Evolutionary conservation across 1,140 invertebrate genomes (phyloP).

Genomic region (Drosophila cardini): DNA sequence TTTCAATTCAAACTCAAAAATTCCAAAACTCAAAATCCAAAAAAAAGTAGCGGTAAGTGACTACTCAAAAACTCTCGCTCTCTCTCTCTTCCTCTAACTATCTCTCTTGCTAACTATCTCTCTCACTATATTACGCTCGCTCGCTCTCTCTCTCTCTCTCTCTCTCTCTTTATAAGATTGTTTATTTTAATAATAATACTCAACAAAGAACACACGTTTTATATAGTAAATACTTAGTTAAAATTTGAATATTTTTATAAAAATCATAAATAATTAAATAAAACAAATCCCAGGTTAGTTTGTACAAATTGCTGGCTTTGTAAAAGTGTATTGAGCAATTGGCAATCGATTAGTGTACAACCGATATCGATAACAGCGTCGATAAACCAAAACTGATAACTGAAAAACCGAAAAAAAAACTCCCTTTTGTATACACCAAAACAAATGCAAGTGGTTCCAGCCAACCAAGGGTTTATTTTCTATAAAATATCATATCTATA

Average conservation of each 20-base stretch:
- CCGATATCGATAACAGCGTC: slow-evolving; percentile 43
- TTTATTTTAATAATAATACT: slow-evolving; percentile 46
- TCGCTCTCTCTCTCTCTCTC: slow-evolving; percentile 35
- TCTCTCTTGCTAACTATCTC: slow-evolving; percentile 65
- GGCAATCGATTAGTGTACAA: slow-evolving; percentile 41
- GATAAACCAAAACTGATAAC: slow-evolving; percentile 41
- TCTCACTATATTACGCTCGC: slow-evolving; percentile 61
- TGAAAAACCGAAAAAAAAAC: too few relatives aligned
- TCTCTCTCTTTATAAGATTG: slow-evolving; percentile 41
- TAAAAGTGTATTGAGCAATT: slow-evolving; percentile 45
- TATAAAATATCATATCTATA: slow-evolving; percentile 29
- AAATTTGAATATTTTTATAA: slow-evolving; percentile 14
- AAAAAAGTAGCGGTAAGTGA: slow-evolving; percentile 75
- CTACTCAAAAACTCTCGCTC: slow-evolving; percentile 62
- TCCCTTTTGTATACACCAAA: slow-evolving; percentile 39
- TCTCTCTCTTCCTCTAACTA: slow-evolving; percentile 58
- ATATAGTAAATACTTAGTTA: slow-evolving; percentile 27
- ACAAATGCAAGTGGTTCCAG: slow-evolving; percentile 67
- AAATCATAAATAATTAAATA: too few relatives aligned
- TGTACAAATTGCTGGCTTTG: slow-evolving; percentile 58
- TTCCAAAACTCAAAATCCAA: slow-evolving; percentile 55
- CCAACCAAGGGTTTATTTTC: slow-evolving; percentile 66
- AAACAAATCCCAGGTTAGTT: slow-evolving; percentile 53
- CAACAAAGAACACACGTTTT: slow-evolving; percentile 40
- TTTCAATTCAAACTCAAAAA: slow-evolving; percentile 40